Evolutionary conservation across 2,888 invertebrate genomes (phyloP), one percentile per base, ranked within the genome.

Genomic region (Ditula angustiorana): DNA sequence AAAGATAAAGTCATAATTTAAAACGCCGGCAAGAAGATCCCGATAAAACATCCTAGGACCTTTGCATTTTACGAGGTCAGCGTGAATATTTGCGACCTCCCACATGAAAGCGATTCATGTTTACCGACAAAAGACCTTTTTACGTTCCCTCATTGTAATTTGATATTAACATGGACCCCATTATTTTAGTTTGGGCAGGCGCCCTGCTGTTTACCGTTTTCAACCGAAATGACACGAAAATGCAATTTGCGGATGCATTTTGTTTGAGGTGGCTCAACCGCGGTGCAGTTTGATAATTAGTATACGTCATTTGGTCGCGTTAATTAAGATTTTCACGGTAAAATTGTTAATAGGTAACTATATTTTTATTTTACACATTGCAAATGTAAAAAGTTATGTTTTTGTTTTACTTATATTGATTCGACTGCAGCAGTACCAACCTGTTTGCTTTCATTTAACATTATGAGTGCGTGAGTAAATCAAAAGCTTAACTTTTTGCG

Each of bases 181-280:
- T 58, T 49, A 53, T 37, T 64, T 64, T 46, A 52, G 53, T 59
- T 53, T 19, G 47, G 37, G 55, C 19, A 13, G 61, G 26, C 62
- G 55, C 11, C 67, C 52, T 49, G 57, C 37, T 58, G 47, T 55
- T 50, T 55, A 21, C 30, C 41, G 28, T 41, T 13, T 53, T 64
- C 57, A 53, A 62, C 67, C 61, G 57, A 72, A 68, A 75, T 69
- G 70, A 76, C 77, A 78, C 67, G 76, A 53, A 74, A 77, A 75
- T 73, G 72, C 74, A 79, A 80, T 81, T 81, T 78, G 71, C 72
- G 68, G 67, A 72, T 75, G 68, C 64, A 13, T 53, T 41, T 57
- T 62, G 62, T 59, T 58, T 59, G 59, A 59, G 59, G 58, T 50
- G 23, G 50, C 50, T 37, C 62, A 24, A 46, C 35, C 58, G 63